These are phyloP conservation scores for Engystomops pustulosus DNA, from an alignment of 2,113 vertebrate species.

Conservation along the genomic window DNA sequence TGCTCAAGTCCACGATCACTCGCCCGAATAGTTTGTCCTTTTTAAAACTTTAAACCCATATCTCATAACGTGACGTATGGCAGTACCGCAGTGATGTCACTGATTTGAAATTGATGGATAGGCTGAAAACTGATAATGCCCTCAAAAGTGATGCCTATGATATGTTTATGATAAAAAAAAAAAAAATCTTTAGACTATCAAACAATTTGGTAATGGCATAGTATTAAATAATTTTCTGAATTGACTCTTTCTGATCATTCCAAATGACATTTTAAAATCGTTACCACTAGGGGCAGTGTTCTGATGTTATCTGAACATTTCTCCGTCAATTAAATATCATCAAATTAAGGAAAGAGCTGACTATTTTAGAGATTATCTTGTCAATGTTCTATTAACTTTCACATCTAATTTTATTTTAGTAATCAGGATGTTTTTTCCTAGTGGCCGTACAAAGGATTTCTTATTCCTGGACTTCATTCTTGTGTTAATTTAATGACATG, in stretches of 20 bases:
- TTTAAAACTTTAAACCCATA: too few relatives aligned
- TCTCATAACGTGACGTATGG: not conserved
- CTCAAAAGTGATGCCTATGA: not conserved
- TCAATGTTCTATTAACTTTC: constrained; percentile 11
- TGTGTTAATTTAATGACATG: constrained; percentile 31
- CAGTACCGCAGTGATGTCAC: not conserved
- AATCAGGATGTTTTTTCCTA: constrained; percentile 41
- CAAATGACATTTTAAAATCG: not conserved
- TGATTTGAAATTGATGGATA: not conserved
- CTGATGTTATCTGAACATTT: not conserved
- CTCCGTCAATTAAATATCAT: not conserved
- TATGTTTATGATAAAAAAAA: too few relatives aligned
- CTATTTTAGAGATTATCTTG: not conserved
- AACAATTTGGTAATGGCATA: not conserved
- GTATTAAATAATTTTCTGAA: too few relatives aligned
- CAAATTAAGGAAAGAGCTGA: too few relatives aligned
- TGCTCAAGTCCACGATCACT: too few relatives aligned
- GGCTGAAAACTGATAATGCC: not conserved
- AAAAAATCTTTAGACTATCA: too few relatives aligned
- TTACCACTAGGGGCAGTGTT: not conserved
- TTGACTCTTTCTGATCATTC: too few relatives aligned
- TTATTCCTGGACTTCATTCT: constrained; percentile 17
- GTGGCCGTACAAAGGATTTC: constrained; percentile 40
- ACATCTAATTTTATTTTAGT: constrained; percentile 44
- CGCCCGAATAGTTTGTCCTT: too few relatives aligned